Conservation (phyloP, 2,797 vertebrate genomes). For the Botia almorhae region DNA sequence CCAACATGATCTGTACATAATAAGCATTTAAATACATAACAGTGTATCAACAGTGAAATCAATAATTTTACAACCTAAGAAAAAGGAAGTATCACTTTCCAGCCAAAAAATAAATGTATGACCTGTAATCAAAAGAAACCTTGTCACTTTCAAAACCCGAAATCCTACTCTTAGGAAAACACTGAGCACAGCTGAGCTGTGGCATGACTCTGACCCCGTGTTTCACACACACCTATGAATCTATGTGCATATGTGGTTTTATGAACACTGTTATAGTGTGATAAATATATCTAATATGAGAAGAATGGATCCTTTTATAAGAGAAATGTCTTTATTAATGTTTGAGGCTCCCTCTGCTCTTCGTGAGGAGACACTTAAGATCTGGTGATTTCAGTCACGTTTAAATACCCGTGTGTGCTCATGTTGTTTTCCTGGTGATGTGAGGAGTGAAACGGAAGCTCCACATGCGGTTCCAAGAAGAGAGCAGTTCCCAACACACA, state of each 20-base stretch:
- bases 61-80: not conserved
- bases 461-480: conserved; percentile 18
- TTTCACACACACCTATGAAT: not conserved
- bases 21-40: not conserved
- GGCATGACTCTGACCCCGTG: conserved; percentile 21
- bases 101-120: not conserved
- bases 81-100: conserved; percentile 29
- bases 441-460: conserved; percentile 34
- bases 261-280: conserved; percentile 12
- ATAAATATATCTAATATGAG: not conserved
- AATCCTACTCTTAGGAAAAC: conserved; percentile 48
- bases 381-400: conserved; percentile 16
- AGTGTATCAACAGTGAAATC: conserved; percentile 1
- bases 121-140: not conserved
- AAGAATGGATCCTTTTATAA: conserved; percentile 24
- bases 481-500: conserved; percentile 3
- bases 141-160: conserved; percentile 5
- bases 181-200: not conserved
- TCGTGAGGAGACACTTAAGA: conserved; percentile 4
- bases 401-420: conserved; percentile 1
- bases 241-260: conserved; percentile 40
- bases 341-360: conserved; percentile 4
- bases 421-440: conserved; percentile 16
- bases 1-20: not conserved
- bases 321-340: conserved; percentile 16